Base-by-base conservation (phyloP, 2,113 vertebrate species). In the Clarias magur region DNA sequence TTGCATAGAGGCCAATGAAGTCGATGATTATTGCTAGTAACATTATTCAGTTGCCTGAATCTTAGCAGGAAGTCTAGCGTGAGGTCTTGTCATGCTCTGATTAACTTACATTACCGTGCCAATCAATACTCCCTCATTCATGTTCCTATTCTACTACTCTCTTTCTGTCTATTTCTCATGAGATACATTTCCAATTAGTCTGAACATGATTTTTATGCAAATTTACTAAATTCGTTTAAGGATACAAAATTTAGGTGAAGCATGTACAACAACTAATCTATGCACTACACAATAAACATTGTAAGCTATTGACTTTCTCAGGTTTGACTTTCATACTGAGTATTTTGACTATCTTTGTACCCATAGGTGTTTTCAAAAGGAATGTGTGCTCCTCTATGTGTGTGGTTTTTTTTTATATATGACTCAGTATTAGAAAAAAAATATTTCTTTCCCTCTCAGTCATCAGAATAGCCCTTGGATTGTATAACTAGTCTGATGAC, bases 151-250 rank as follows among this genome's bases (percentile, higher is more conserved):
- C 30, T 62, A 21, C 11, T 30, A 56, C 53, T 27, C 53, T 75
- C 7, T 57, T 72, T 88, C 80, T 82, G 11, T 68, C 60, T 53
- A 11, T 78, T 38, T 6, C 53, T 93, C 90, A 89, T 92, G 92
- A 93, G 89, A 89, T 89, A 80, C 87, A 91, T 91, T 89, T 91
- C 89, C 90, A 92, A 91, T 94, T 93, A 92, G 90, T 92, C 89
- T 89, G 82, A 86, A 88, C 80, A 88, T 89, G 91, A 81, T 86
- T 60, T 63, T 90, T 89, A 83, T 89, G 83, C 59, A 90, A 91
- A 82, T 89, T 7, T 30, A 19, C 21, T 72, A 67, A 72, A 80
- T 59, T 59, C 25, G 12, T 70, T 86, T 81, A 60, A 72, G 57
- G 15, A 87, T 90, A 86, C 73, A 85, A 86, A 48, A 72, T 82